Conservation (phyloP, 2,113 vertebrate species). For the Aviceda subcristata region DNA sequence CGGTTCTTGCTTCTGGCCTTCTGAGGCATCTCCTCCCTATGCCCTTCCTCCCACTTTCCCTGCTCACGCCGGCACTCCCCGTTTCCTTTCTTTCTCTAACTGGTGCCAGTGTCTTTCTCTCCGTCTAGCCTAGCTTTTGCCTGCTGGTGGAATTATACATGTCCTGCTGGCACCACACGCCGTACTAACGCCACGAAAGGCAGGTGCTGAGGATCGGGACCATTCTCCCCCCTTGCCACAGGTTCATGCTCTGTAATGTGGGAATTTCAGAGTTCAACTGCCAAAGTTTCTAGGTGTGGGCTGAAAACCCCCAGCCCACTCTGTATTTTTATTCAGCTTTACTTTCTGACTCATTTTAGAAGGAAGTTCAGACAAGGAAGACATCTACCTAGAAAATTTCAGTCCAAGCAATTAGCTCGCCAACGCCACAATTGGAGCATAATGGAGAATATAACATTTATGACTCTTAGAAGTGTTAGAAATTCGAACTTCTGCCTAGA, state of each 20-base stretch:
- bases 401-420: not conserved
- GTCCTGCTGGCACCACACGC: rapidly evolving
- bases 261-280: not conserved
- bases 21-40: rapidly evolving
- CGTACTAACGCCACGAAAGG: rapidly evolving
- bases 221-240: not conserved
- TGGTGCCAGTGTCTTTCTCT: not conserved
- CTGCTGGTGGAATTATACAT: not conserved
- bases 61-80: not conserved
- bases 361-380: not conserved
- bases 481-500: not conserved
- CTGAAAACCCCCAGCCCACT: not conserved
- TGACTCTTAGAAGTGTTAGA: not conserved
- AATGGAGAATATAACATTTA: not conserved
- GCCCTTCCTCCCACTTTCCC: not conserved
- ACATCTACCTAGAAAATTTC: not conserved
- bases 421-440: not conserved
- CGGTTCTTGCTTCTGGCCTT: not conserved
- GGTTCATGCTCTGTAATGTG: not conserved
- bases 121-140: not conserved
- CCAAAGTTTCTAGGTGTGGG: not conserved
- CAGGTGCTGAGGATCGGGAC: rapidly evolving
- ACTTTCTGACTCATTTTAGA: not conserved
- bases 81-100: not conserved
- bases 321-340: not conserved